Conservation (phyloP, 2,888 invertebrate genomes). For the Xestia c-nigrum region DNA sequence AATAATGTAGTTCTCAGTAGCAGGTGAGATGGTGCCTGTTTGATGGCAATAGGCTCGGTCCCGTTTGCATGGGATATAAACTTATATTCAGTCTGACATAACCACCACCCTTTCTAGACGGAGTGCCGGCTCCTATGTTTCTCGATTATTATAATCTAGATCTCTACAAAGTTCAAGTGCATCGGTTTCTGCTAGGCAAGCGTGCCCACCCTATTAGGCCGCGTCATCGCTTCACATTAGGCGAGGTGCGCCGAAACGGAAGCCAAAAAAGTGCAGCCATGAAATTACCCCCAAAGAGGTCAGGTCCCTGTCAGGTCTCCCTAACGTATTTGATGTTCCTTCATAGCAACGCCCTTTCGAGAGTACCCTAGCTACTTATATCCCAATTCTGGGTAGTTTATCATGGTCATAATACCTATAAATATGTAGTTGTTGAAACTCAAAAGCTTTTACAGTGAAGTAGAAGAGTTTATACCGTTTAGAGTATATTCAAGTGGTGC, state of each 20-base stretch:
- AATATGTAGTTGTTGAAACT: slow-evolving; percentile 19
- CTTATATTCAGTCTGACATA: neutral
- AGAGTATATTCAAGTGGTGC: slow-evolving; percentile 40
- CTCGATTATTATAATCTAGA: neutral
- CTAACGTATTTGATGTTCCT: neutral
- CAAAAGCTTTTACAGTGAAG: slow-evolving; percentile 49
- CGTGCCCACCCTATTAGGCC: neutral
- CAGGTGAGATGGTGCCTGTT: neutral
- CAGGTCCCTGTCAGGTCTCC: neutral
- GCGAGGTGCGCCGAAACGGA: neutral
- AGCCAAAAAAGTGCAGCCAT: neutral
- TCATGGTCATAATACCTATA: neutral
- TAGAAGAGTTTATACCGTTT: slow-evolving; percentile 30
- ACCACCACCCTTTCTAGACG: neutral
- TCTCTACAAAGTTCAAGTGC: neutral
- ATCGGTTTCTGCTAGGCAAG: neutral
- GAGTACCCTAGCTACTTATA: neutral
- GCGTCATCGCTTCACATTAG: neutral
- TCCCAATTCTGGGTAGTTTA: neutral
- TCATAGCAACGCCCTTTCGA: slow-evolving; percentile 26
- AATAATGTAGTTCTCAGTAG: neutral
- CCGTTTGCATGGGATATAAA: neutral
- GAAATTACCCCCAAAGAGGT: neutral
- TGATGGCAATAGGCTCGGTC: neutral
- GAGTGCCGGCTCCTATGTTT: neutral